Percentiles rank a stretch among this genome's conserved stretches.
Conservation (phyloP, 2,113 vertebrate species). For the Alaudala cheleensis region DNA sequence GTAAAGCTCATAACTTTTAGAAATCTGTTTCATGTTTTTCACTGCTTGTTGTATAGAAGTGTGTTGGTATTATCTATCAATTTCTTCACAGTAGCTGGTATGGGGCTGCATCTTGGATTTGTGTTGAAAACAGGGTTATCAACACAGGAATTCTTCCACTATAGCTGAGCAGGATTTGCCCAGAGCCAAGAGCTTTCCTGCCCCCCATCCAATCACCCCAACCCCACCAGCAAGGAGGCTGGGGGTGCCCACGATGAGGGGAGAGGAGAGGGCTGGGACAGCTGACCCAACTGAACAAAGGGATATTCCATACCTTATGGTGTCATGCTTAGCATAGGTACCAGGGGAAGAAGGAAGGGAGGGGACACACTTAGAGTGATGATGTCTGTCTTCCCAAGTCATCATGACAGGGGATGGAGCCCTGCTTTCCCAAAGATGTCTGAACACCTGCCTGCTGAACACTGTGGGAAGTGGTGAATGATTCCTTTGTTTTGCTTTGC, state of each 20-base stretch:
- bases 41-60: not conserved
- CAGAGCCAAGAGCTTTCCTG: not conserved
- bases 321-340: no score
- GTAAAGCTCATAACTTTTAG: not conserved
- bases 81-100: not conserved
- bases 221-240: fast-evolving
- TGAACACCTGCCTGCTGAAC: not conserved
- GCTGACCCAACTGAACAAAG: not conserved
- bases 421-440: not conserved
- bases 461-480: not conserved
- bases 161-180: not conserved
- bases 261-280: not conserved
- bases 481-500: not conserved
- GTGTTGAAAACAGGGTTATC: not conserved
- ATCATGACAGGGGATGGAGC: not conserved
- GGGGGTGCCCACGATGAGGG: fast-evolving
- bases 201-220: not conserved
- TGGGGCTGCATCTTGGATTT: not conserved
- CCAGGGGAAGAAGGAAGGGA: not conserved
- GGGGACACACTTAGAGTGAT: not conserved
- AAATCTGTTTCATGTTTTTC: not conserved
- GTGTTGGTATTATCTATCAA: not conserved
- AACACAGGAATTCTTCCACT: not conserved
- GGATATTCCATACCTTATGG: no score
- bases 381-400: not conserved